Evolutionary conservation across 2,113 vertebrate genomes (phyloP).

Genomic region (Asarcornis scutulata): DNA sequence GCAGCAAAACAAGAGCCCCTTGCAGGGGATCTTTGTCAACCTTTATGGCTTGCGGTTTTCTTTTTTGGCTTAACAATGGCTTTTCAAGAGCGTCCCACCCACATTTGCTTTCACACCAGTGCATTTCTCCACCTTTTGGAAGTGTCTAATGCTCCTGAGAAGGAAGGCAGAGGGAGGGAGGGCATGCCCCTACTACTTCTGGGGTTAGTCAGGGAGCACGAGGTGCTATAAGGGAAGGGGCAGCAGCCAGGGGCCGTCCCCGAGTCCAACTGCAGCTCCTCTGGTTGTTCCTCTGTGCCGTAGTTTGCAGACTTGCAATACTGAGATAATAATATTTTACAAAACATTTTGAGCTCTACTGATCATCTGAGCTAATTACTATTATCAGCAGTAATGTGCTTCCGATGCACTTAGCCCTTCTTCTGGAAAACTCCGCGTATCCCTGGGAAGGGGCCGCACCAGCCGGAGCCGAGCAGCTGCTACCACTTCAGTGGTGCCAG

Average conservation of each 20-base stretch:
- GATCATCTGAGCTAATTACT: constrained; percentile 52
- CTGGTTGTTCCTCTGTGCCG: neutral
- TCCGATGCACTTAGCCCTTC: constrained; percentile 40
- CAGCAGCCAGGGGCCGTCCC: neutral
- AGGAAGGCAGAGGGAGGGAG: neutral
- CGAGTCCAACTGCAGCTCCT: neutral
- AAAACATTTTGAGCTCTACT: constrained; percentile 49
- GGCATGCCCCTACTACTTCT: neutral
- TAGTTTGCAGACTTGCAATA: neutral
- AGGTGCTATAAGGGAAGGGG: neutral
- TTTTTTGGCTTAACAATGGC: constrained; percentile 38
- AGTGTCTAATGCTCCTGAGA: neutral
- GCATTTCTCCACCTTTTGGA: neutral
- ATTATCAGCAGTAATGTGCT: constrained; percentile 38
- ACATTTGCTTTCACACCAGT: constrained; percentile 14
- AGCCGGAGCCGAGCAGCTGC: constrained; percentile 64
- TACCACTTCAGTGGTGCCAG: neutral
- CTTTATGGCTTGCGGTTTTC: neutral
- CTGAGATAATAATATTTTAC: constrained; percentile 40
- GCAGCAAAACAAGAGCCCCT: constrained; percentile 65
- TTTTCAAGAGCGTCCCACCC: constrained; percentile 31
- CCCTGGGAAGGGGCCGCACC: constrained; percentile 59
- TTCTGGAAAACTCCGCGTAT: constrained; percentile 57
- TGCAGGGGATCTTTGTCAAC: constrained; percentile 24
- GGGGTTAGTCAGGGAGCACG: neutral